Percentiles rank a stretch among this genome's conserved stretches.
Conservation (phyloP, 2,797 vertebrate species). For the Oryzias dopingdopingensis region DNA sequence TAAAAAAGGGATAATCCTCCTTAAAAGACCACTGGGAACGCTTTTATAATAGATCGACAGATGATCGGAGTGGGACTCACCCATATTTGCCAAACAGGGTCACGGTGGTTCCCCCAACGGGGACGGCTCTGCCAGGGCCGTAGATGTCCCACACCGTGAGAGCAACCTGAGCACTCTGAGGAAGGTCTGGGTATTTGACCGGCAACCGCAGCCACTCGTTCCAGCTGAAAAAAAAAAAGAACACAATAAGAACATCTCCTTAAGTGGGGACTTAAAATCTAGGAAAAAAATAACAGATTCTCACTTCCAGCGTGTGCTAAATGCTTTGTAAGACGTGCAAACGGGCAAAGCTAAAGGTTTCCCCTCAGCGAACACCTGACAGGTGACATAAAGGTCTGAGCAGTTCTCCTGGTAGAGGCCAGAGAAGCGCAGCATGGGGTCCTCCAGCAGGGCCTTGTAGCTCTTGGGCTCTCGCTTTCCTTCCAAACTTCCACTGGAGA, state of each 20-base stretch:
- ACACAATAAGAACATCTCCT: not conserved
- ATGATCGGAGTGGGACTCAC: constrained; percentile 38
- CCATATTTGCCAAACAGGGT: constrained; percentile 95
- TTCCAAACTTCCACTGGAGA: constrained; percentile 90
- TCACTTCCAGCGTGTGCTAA: constrained; percentile 99
- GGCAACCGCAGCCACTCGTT: constrained; percentile 97
- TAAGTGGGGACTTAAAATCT: too few species aligned
- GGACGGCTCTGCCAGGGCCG: constrained; percentile 91
- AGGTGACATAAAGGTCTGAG: constrained; percentile 96
- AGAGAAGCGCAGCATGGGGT: constrained; percentile 96
- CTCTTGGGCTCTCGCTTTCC: constrained; percentile 96
- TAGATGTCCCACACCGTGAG: constrained; percentile 98
- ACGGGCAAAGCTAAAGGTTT: constrained; percentile 94
- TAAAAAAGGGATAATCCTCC: too few species aligned
- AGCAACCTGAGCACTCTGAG: constrained; percentile 93
- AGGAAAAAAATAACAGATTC: constrained; percentile 43
- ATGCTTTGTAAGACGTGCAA: constrained; percentile 96
- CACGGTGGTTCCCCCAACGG: constrained; percentile 95
- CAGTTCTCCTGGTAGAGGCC: constrained; percentile 96
- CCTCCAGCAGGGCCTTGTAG: constrained; percentile 92
- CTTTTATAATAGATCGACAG: too few species aligned
- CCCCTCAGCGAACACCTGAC: constrained; percentile 97
- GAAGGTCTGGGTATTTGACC: constrained; percentile 95
- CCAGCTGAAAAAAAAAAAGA: constrained; percentile 80
- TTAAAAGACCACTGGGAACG: too few species aligned